A percentile compares a stretch with the other conserved stretches of the same genome.
phyloP scores from a whole-genome alignment of 92 coral and sea anemone species.

The Palythoa grandiflora region DNA sequence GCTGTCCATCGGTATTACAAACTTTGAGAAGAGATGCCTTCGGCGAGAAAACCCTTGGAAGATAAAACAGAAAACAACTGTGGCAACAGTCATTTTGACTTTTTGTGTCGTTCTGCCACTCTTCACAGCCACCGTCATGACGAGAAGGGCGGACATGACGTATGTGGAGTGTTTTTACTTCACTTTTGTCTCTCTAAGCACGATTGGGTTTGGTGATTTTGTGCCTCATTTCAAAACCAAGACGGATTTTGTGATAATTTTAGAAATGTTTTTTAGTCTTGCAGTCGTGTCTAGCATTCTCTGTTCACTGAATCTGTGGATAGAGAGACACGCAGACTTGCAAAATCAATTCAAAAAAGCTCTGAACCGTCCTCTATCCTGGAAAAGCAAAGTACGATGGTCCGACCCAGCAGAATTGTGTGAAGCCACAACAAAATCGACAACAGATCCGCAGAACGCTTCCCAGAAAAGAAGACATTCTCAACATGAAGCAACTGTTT shows the following conservation, averaged over 20 bases:
- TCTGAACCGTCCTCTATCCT: too few species aligned
- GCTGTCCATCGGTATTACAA: constrained; percentile 36
- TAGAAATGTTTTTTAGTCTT: constrained; percentile 69
- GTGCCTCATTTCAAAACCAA: constrained; percentile 58
- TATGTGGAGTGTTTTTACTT: constrained; percentile 77
- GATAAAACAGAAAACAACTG: constrained; percentile 70
- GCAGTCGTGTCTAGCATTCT: constrained; percentile 83
- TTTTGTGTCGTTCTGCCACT: constrained; percentile 65
- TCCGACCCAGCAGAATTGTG: too few species aligned
- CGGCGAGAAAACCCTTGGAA: constrained; percentile 54
- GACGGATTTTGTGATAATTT: constrained; percentile 56
- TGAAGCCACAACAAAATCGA: too few species aligned
- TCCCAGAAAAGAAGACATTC: too few species aligned
- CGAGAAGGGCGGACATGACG: constrained; percentile 40
- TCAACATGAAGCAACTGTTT: too few species aligned
- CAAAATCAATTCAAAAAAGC: constrained; percentile 14
- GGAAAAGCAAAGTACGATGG: too few species aligned
- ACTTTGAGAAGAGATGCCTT: constrained; percentile 63
- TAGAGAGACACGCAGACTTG: constrained; percentile 70
- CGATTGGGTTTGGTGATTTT: constrained; percentile 87
- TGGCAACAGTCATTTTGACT: constrained; percentile 55
- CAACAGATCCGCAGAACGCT: too few species aligned
- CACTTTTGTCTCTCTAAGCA: constrained; percentile 75
- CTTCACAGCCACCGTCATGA: constrained; percentile 52
- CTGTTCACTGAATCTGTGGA: constrained; percentile 72